Conservation (phyloP, 2,113 vertebrate species). For the Oryzias curvinotus region DNA sequence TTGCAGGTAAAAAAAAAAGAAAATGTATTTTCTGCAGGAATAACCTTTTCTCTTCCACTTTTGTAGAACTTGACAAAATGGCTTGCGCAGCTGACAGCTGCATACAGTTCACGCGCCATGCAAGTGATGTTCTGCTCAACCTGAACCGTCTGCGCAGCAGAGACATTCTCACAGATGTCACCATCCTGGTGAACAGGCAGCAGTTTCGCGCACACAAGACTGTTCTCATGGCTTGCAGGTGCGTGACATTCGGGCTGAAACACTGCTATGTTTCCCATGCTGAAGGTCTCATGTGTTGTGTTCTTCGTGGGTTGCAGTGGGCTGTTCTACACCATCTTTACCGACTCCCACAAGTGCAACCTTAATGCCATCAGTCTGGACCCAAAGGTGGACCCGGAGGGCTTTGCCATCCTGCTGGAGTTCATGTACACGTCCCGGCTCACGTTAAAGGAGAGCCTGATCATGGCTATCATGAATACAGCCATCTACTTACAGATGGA, state of each 20-base stretch:
- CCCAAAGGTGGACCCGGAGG: constrained; percentile 94
- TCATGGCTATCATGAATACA: constrained; percentile 95
- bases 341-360: constrained; percentile 96
- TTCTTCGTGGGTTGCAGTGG: constrained; percentile 76
- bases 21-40: constrained; percentile 6
- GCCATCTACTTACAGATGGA: constrained; percentile 99
- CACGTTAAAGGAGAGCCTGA: constrained; percentile 90
- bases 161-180: constrained; percentile 94
- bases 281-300: not conserved
- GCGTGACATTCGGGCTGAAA: constrained; percentile 29
- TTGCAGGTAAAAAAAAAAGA: not conserved
- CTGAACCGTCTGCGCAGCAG: constrained; percentile 93
- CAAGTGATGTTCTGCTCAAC: constrained; percentile 95
- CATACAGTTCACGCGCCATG: constrained; percentile 98
- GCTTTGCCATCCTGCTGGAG: constrained; percentile 94
- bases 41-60: not conserved
- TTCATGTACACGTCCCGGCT: constrained; percentile 99
- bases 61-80: constrained; percentile 83
- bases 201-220: constrained; percentile 98
- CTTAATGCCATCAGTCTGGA: constrained; percentile 93
- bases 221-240: constrained; percentile 99
- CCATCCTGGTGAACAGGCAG: constrained; percentile 93
- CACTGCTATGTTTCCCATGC: not conserved
- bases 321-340: constrained; percentile 98
- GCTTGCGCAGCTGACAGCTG: constrained; percentile 95